Evolutionary conservation across 2,113 vertebrate species (phyloP).

Genomic region (Hemichromis elongatus): DNA sequence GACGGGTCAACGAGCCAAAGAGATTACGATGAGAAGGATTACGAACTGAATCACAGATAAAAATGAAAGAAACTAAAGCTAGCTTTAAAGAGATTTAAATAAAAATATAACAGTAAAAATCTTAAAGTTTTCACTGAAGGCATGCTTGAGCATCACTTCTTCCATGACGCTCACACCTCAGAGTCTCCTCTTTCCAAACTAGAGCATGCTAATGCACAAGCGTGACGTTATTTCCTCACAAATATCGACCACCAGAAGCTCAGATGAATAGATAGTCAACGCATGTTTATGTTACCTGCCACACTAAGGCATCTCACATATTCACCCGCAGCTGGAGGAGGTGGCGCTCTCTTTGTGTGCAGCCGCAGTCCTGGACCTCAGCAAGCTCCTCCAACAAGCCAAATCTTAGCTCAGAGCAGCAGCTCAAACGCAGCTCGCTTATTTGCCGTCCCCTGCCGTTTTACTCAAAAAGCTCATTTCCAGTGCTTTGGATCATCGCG

Average conservation of each 20-base stretch:
- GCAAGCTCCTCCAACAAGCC: constrained; percentile 8
- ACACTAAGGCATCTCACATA: constrained; percentile 30
- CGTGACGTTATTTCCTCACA: not conserved
- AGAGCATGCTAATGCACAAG: not conserved
- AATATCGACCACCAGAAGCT: not conserved
- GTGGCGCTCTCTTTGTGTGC: constrained; percentile 40
- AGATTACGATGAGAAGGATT: not conserved
- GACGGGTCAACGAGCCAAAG: not conserved
- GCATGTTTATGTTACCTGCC: constrained; percentile 40
- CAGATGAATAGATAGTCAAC: not conserved
- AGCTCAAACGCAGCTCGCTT: constrained; percentile 23
- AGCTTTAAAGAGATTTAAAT: not conserved
- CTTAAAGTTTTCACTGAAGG: not conserved
- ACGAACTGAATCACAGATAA: not conserved
- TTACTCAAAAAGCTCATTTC: constrained; percentile 28
- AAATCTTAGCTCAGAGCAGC: constrained; percentile 1
- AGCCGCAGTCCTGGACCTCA: constrained; percentile 25
- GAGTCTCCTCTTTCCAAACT: not conserved
- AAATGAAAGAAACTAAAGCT: not conserved
- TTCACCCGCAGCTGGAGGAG: constrained; percentile 35
- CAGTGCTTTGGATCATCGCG: not conserved
- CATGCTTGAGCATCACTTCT: not conserved
- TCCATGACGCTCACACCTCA: not conserved
- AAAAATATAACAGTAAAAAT: not conserved
- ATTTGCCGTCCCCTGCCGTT: not conserved